phyloP scores from a whole-genome alignment of 1,140 invertebrate species.

The Diabrotica undecimpunctata region DNA sequence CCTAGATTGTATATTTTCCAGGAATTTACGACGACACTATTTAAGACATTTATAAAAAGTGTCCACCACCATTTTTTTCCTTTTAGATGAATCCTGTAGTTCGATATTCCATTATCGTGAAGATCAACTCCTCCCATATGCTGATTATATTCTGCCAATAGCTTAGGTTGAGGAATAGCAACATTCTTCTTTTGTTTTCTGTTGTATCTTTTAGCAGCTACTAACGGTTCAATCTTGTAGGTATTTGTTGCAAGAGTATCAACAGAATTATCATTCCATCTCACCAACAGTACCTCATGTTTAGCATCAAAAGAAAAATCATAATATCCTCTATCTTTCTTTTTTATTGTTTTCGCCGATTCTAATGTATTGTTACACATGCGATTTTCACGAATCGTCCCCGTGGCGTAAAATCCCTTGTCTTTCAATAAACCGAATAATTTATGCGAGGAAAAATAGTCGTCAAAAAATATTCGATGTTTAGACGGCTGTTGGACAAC shows the following conservation, averaged over 20 bases:
- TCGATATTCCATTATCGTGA: no score
- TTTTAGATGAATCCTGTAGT: slow-evolving; percentile 6
- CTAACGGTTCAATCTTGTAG: slow-evolving; percentile 2
- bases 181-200: background rate
- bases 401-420: no score
- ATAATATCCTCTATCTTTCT: slow-evolving; percentile 7
- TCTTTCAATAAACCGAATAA: no score
- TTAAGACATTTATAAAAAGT: slow-evolving; percentile 1
- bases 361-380: slow-evolving; percentile 5
- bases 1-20: slow-evolving; percentile 9
- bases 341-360: slow-evolving; percentile 2
- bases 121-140: no score
- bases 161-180: no score
- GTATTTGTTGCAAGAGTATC: slow-evolving; percentile 3
- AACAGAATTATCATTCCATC: slow-evolving; percentile 11
- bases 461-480: no score
- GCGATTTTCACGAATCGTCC: slow-evolving; percentile 8
- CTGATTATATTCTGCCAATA: no score
- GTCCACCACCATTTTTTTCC: slow-evolving; percentile 6
- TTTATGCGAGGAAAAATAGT: no score
- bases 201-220: slow-evolving; percentile 7
- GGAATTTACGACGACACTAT: slow-evolving; percentile 4
- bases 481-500: no score
- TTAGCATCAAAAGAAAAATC: slow-evolving; percentile 5
- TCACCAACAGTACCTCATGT: slow-evolving; percentile 3